Percentiles rank a stretch among this genome's conserved stretches.
phyloP scores from a whole-genome alignment of 2,888 invertebrate genomes.

The Sthenelais limicola region DNA sequence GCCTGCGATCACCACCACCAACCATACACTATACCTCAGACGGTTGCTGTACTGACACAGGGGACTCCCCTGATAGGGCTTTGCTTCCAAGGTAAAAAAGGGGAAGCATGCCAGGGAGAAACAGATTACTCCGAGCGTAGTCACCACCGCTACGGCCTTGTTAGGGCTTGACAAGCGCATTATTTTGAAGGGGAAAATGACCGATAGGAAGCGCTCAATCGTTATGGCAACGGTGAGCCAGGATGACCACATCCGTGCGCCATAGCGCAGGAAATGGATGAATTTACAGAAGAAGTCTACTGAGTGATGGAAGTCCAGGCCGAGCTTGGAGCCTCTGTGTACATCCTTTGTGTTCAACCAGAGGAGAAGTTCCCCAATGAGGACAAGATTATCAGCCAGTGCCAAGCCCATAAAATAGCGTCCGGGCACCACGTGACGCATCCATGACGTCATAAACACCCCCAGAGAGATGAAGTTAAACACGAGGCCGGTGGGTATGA shows the following conservation, averaged over 20 bases:
- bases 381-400: constrained; percentile 32
- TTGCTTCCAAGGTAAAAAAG: constrained; percentile 11
- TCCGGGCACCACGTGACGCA: constrained; percentile 17
- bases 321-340: constrained; percentile 6
- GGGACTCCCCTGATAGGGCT: background rate
- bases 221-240: constrained; percentile 34
- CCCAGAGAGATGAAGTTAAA: constrained; percentile 26
- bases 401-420: constrained; percentile 35
- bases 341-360: constrained; percentile 29
- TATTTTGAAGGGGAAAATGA: constrained; percentile 26
- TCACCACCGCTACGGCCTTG: constrained; percentile 11
- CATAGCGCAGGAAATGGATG: constrained; percentile 32
- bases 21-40: constrained; percentile 1
- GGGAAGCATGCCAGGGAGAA: constrained; percentile 15
- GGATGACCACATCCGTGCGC: constrained; percentile 27
- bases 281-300: constrained; percentile 36
- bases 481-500: constrained; percentile 38
- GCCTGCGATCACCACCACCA: constrained; percentile 12
- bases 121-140: constrained; percentile 14
- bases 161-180: constrained; percentile 9
- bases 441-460: constrained; percentile 35
- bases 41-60: constrained; percentile 19
- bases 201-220: constrained; percentile 31
- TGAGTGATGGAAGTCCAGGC: constrained; percentile 28
- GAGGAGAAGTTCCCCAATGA: constrained; percentile 32